phyloP scores from a whole-genome alignment of 2,888 invertebrate genomes.

The Caenorhabditis sp. region DNA sequence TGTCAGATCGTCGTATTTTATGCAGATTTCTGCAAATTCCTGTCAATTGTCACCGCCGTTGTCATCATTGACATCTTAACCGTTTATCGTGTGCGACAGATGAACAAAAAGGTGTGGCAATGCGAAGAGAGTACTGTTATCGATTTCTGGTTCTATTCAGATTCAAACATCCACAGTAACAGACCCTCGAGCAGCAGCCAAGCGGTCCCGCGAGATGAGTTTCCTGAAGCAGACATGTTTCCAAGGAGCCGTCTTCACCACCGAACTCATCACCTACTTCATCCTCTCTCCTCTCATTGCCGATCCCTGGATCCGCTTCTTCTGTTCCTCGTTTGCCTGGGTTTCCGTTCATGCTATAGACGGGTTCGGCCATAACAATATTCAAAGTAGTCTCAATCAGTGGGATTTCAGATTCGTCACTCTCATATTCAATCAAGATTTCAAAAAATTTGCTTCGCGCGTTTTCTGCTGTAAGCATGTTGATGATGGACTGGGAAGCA shows the following conservation, averaged over 20 bases:
- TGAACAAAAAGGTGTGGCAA: conserved; percentile 11
- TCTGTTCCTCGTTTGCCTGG: conserved; percentile 63
- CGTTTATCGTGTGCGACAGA: conserved; percentile 35
- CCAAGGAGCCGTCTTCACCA: conserved; percentile 65
- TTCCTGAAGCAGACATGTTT: conserved; percentile 37
- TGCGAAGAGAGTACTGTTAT: no score
- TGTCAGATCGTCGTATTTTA: conserved; percentile 53
- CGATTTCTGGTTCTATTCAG: no score
- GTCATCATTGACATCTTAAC: conserved; percentile 45
- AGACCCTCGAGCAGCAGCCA: conserved; percentile 15
- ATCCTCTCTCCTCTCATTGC: conserved; percentile 28
- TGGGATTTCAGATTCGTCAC: conserved; percentile 26
- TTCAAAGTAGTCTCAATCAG: no score
- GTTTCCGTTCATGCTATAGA: conserved; percentile 59
- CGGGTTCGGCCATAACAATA: conserved; percentile 29
- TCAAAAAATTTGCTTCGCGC: conserved; percentile 8
- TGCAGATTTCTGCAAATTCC: conserved; percentile 55
- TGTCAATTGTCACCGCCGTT: conserved; percentile 41
- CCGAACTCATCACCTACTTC: conserved; percentile 67
- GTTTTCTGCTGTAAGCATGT: not conserved
- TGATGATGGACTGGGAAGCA: not conserved
- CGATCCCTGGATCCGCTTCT: conserved; percentile 47
- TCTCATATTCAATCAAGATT: conserved; percentile 21
- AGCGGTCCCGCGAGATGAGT: conserved; percentile 26
- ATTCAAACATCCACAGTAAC: not conserved